Conservation (phyloP, 2,113 vertebrate species). For the Austrofundulus limnaeus region DNA sequence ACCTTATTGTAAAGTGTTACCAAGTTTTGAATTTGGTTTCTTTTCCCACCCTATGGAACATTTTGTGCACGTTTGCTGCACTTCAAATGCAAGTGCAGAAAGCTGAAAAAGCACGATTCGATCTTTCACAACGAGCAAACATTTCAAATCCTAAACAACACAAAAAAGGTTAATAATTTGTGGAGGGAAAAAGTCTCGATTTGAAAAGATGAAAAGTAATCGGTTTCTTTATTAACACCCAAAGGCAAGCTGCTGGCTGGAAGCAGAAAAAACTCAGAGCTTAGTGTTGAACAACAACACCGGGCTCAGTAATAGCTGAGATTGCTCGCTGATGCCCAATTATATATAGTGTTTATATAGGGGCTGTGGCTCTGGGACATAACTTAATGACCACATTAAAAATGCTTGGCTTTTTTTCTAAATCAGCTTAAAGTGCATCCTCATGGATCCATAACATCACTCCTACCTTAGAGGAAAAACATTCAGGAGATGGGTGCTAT, state of each 20-base stretch:
- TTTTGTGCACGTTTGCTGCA: background rate
- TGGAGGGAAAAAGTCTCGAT: conserved; percentile 12
- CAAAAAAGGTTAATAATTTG: background rate
- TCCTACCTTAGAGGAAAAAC: conserved; percentile 46
- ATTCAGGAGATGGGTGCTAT: background rate
- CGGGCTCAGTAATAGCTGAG: conserved; percentile 39
- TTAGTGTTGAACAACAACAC: conserved; percentile 34
- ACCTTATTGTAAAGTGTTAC: no score
- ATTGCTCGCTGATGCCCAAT: conserved; percentile 61
- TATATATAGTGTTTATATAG: conserved; percentile 40
- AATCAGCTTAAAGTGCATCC: conserved; percentile 66
- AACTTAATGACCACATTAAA: conserved; percentile 64
- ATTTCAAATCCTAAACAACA: background rate
- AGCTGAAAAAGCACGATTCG: background rate
- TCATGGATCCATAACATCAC: conserved; percentile 41
- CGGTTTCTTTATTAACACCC: conserved; percentile 18
- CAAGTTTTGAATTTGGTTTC: conserved; percentile 21
- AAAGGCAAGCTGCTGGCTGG: conserved; percentile 15
- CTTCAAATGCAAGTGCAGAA: conserved; percentile 16
- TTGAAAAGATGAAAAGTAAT: conserved; percentile 36
- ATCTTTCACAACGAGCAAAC: background rate
- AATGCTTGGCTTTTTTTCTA: conserved; percentile 57
- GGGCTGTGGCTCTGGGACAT: conserved; percentile 54
- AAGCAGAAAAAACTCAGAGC: conserved; percentile 21
- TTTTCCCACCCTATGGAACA: background rate